These are phyloP conservation scores for Tethea ocularis DNA, from an alignment of 2,888 invertebrate species.

Conservation along the genomic window DNA sequence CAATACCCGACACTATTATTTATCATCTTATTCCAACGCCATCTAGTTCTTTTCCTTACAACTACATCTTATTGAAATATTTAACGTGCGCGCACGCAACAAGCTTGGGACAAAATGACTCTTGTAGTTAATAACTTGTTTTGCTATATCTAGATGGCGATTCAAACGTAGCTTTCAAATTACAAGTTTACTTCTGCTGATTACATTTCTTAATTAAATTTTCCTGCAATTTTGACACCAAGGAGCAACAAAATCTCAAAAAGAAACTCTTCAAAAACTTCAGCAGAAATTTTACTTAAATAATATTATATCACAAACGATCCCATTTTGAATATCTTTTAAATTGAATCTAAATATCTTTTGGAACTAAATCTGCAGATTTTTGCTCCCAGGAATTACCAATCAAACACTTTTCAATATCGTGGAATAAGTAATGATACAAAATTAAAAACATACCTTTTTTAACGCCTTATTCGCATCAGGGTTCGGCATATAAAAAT, in stretches of 20 bases:
- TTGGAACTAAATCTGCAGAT: neutral
- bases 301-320: too few relatives aligned
- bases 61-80: neutral
- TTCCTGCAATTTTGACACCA: too few relatives aligned
- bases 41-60: neutral
- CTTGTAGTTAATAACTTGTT: neutral
- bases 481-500: constrained; percentile 86
- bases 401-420: constrained; percentile 19
- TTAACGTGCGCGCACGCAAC: neutral
- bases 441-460: constrained; percentile 80
- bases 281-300: too few relatives aligned
- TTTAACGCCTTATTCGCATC: constrained; percentile 79
- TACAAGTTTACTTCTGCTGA: neutral
- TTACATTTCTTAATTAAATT: neutral
- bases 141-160: neutral
- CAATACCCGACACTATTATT: too few relatives aligned
- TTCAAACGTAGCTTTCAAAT: neutral
- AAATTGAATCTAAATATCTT: too few relatives aligned
- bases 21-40: neutral
- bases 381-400: neutral
- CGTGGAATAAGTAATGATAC: neutral
- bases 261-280: too few relatives aligned
- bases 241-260: too few relatives aligned
- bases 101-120: neutral
- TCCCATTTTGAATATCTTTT: too few relatives aligned